Evolutionary conservation across 2,797 vertebrate genomes (phyloP), one percentile per base, ranked within the genome.

Genomic region (Sebastes iracundus): DNA sequence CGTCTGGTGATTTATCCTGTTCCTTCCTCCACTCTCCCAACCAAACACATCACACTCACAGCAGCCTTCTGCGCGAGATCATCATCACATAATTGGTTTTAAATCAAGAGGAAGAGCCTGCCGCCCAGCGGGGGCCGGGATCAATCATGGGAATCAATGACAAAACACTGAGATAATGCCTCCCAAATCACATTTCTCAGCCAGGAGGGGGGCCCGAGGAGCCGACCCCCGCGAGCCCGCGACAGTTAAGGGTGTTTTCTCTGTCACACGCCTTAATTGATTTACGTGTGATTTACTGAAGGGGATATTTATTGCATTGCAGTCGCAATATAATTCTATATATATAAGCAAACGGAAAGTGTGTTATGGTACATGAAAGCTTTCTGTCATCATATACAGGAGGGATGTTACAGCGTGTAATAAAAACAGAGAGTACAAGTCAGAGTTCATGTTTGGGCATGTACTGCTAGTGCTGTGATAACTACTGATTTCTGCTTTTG

Each of bases 71-170:
- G 73, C 56, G 63, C 75, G 20, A 91, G 90, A 93, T 93, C 92
- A 92, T 90, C 89, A 86, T 88, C 90, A 80, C 75, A 81, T 92
- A 92, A 93, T 92, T 92, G 90, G 86, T 88, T 92, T 93, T 93
- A 93, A 94, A 94, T 94, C 91, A 94, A 91, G 79, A 92, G 84
- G 85, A 90, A 90, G 88, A 83, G 62, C 58, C 78, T 22, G 68
- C 60, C 64, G 83, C 84, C 82, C 76, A 66, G 81, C 25, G n/a
- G 83, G 81, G 75, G 53, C 38, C 18, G 1, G 73, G 79, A 94
- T 93, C 91, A 93, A 89, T 93, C 93, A 90, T 73, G 74, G 60
- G 75, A 90, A 92, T 93, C 86, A 74, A 81, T 92, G 87, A 89
- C 78, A 90, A 87, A 92, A 89, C 79, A 81, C 75, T 63, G 76